Percentiles rank a stretch among this genome's conserved stretches.
Evolutionary conservation across 2,113 vertebrate genomes (phyloP).

Genomic region (Pao palembangensis): DNA sequence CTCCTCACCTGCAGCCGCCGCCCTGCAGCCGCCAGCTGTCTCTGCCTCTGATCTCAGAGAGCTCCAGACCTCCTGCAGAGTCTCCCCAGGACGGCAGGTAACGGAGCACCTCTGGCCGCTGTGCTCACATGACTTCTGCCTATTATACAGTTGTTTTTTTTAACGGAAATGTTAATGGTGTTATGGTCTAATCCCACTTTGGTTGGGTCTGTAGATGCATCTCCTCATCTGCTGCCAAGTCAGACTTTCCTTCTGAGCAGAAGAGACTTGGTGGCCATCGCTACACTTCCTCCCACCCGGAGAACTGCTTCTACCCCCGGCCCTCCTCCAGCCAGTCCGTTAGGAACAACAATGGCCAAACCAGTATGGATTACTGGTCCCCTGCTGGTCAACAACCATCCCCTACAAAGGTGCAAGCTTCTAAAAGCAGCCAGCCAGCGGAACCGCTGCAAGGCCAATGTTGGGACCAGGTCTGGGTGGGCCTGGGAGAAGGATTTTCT

Average conservation of each 20-base stretch:
- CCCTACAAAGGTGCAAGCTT: not conserved
- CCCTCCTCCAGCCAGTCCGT: slow-evolving; percentile 35
- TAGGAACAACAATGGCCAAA: slow-evolving; percentile 15
- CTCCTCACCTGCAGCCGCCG: slow-evolving; percentile 33
- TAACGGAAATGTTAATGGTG: too few relatives aligned
- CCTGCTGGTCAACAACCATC: not conserved
- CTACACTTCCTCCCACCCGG: slow-evolving; percentile 65
- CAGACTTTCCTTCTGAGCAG: slow-evolving; percentile 33
- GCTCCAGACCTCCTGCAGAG: slow-evolving; percentile 9
- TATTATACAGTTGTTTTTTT: too few relatives aligned
- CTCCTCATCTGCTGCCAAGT: slow-evolving; percentile 24
- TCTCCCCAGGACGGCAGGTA: slow-evolving; percentile 38
- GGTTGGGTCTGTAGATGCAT: slow-evolving; percentile 5
- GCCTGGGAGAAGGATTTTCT: slow-evolving; percentile 2
- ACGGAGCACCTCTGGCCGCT: not conserved
- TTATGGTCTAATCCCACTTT: not conserved
- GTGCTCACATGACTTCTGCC: too few relatives aligned
- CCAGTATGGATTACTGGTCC: slow-evolving; percentile 11
- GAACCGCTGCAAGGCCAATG: not conserved
- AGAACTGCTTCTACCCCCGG: slow-evolving; percentile 57
- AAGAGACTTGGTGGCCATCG: slow-evolving; percentile 54
- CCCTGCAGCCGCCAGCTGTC: slow-evolving; percentile 67
- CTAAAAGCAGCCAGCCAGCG: slow-evolving; percentile 11
- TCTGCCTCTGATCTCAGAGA: slow-evolving; percentile 62
- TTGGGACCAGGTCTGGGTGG: slow-evolving; percentile 36